Evolutionary conservation across 2,797 vertebrate species (phyloP), one percentile per base, ranked within the genome.

Genomic region (Huso huso): DNA sequence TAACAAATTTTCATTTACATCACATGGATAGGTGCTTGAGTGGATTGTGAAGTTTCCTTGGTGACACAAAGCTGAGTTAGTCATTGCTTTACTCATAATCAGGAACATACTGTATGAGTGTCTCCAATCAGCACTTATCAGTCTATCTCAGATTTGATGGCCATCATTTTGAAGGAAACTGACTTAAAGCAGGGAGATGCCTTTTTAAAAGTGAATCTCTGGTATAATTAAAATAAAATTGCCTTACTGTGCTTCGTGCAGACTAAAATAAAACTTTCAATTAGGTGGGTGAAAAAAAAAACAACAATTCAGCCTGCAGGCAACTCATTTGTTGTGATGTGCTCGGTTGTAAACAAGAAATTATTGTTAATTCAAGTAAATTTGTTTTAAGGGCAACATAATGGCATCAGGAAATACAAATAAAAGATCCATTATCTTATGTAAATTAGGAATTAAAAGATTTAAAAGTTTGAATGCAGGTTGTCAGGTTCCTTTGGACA

Each of bases 311-410:
- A 55, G 53, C 53, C 53, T 55, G n/a, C 53, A 55, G 53, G 53
- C 53, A 55, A 55, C n/a, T 55, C n/a, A 55, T 10, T n/a, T 55
- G 53, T n/a, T 10, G 9, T 10, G 53, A 55, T 55, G 53, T 10
- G 53, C n/a, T 10, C 53, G 3, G 6, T 55, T 55, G n/a, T n/a
- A 55, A 55, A 55, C 53, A 55, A n/a, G n/a, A 10, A 55, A 55
- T 10, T n/a, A 37, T 37, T 37, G 37, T 37, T 37, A 37, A 55
- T 55, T 55, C n/a, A 10, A n/a, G 10, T n/a, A 55, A n/a, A 55
- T 55, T 55, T 55, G 53, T 55, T 55, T 55, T 55, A 55, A 55
- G 53, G 10, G 53, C 10, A 55, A 55, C n/a, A n/a, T 55, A 55
- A 55, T 55, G 52, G 52, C 52, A 9, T n/a, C 9, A 10, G 53